Evolutionary conservation across 1,140 invertebrate genomes (phyloP), one percentile per base, ranked within the genome.

Genomic region (Drosophila santomea): DNA sequence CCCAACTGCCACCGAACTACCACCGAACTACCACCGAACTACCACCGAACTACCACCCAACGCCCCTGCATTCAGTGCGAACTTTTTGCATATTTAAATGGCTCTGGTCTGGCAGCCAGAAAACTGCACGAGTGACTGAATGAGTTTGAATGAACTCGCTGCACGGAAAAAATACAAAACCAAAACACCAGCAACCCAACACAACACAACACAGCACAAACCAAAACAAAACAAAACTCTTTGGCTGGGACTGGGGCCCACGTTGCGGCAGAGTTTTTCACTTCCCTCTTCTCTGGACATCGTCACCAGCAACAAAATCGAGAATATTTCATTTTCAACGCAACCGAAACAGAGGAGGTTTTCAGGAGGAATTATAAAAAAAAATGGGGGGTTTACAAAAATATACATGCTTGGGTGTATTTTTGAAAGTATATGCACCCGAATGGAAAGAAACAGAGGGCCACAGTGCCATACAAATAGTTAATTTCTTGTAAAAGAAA

Each of bases 101-200:
- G 56, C 44, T 36, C 38, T 60, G 55, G 55, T 66, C 39, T 64
- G 74, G 73, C 62, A 62, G 71, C 68, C 68, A 62, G 60, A 59
- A 76, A 71, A 78, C 66, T 60, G 78, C 51, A 78, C 83, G 68
- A 88, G 79, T 89, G 84, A 89, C 77, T 89, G 84, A 89, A 89
- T 90, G 84, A 84, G 84, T 89, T 90, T 89, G 85, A 89, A 89
- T 89, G 85, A 89, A 89, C 85, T 89, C 84, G 77, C 63, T 77
- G 77, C 69, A 44, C 61, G 60, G 47, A 61, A 50, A 77, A 74
- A 62, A 23, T 32, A 20, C 25, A 15, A 64, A 74, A 47, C 23
- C 12, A 36, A 25, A 73, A 54, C 56, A 58, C 38, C 41, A 59
- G 39, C 11, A 36, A 51, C 55, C 32, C 32, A 64, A 14, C n/a